Base-by-base conservation (phyloP, 2,113 vertebrate species). In the Lepus americanus region DNA sequence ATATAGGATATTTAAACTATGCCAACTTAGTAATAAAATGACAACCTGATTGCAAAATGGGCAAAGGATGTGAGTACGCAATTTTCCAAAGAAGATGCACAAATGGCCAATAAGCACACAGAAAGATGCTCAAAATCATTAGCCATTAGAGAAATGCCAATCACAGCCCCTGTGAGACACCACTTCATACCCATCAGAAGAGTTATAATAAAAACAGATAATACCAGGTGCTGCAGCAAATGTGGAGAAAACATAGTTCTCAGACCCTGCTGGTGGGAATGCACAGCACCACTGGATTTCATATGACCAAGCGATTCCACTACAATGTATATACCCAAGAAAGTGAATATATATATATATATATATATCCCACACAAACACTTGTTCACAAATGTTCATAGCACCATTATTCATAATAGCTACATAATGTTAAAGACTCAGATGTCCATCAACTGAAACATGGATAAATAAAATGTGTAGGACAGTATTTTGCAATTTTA, bases 21-120 rank as follows among this genome's bases (percentile, higher is more conserved):
- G 59, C 64, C 25, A 83, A 61, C 49, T 89, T 22, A 66, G 17
- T 77, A 81, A 86, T 59, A 93, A 87, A 73, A 81, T 6, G 9
- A 90, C 11, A 86, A 84, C 17, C 55, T 14, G 88, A 80, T 66
- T 85, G 67, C 36, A 91, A 92, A 63, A 92, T 13, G 3, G 19
- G 16, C 61, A 63, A 80, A 69, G 17, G 51, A 79, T 74, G 8
- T 69, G 9, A 92, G 59, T 23, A 89, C 31, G 53, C 11, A 39
- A 78, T 91, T 88, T 85, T 90, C 59, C 19, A 72, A 81, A 83
- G 31, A 83, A 83, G 27, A 95, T 69, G 87, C 5, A 92, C 27
- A 83, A 63, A 63, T 64, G 70, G n/a, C 5, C 77, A 87, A 51
- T 36, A 61, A 87, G 3, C 61, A 69, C 51, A 51, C 16, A 25